A percentile compares a stretch with the other conserved stretches of the same genome.
phyloP scores from a whole-genome alignment of 2,797 vertebrate genomes.

The Hydrolagus colliei region DNA sequence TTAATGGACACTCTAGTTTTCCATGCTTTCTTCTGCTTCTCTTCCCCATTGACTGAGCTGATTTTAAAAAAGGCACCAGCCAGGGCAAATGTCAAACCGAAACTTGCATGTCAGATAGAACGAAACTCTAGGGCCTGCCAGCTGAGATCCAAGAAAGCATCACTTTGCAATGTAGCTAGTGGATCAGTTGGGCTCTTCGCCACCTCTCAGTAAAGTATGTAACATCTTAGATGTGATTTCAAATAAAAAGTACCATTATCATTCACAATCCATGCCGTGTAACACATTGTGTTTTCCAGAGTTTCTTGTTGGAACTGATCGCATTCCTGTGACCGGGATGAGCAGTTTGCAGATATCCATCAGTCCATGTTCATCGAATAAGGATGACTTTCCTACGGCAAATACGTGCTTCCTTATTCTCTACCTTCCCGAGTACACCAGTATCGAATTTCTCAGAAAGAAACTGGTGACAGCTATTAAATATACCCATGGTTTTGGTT shows the following conservation, averaged over 20 bases:
- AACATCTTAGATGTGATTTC: neutral
- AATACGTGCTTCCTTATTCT: conserved; percentile 55
- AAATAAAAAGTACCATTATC: neutral
- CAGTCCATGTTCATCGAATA: conserved; percentile 38
- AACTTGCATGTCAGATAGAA: too few species aligned
- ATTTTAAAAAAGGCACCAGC: too few species aligned
- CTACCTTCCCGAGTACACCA: conserved; percentile 53
- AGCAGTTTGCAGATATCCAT: conserved; percentile 52
- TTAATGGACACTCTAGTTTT: too few species aligned
- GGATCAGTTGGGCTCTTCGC: neutral
- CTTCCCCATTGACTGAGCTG: too few species aligned
- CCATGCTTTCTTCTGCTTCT: neutral
- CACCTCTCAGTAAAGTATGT: neutral
- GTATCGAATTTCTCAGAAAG: conserved; percentile 46
- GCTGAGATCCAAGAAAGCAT: too few species aligned
- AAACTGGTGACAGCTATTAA: conserved; percentile 58
- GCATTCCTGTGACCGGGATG: conserved; percentile 55
- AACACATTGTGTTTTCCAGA: conserved; percentile 45
- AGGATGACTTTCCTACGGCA: conserved; percentile 55
- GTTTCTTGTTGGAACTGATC: conserved; percentile 65
- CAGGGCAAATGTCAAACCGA: too few species aligned
- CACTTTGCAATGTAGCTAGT: neutral
- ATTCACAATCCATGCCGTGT: neutral
- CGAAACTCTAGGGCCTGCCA: too few species aligned
- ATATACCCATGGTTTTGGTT: neutral